Conservation (phyloP, 2,113 vertebrate genomes). For the Cyphomyrus discorhynchus region DNA sequence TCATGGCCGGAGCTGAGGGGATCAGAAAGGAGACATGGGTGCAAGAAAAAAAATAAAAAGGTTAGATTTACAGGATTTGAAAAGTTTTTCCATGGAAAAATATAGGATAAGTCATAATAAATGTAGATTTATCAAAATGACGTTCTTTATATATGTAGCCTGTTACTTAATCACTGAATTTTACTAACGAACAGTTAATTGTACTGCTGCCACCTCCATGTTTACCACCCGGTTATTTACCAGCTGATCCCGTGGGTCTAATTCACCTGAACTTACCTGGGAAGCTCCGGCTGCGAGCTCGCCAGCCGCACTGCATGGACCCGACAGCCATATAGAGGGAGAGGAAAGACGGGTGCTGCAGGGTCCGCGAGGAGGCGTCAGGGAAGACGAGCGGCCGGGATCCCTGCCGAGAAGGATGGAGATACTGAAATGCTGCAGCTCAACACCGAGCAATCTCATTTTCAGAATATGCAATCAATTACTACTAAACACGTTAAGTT, state of each 20-base stretch:
- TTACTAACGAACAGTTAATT: not conserved
- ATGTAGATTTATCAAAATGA: not conserved
- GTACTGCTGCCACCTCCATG: not conserved
- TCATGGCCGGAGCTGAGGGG: constrained; percentile 30
- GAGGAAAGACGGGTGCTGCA: constrained; percentile 48
- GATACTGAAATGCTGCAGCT: not conserved
- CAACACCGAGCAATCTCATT: not conserved
- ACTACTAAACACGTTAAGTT: not conserved
- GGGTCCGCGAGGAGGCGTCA: constrained; percentile 37
- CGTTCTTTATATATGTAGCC: not conserved
- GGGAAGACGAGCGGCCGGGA: constrained; percentile 10
- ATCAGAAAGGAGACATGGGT: not conserved
- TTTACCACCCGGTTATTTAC: not conserved
- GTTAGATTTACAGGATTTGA: not conserved
- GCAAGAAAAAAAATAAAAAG: not conserved
- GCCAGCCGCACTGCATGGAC: not conserved
- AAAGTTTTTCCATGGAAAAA: not conserved
- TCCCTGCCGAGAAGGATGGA: constrained; percentile 1
- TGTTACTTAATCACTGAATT: not conserved
- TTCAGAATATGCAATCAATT: not conserved
- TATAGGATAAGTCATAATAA: not conserved
- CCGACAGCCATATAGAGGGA: constrained; percentile 32
- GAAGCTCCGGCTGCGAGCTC: not conserved
- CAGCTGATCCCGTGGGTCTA: not conserved
- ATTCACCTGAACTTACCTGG: constrained; percentile 1